These are phyloP conservation scores for Loxodonta africana DNA, from an alignment of 2,113 vertebrate genomes.

Conservation along the genomic window DNA sequence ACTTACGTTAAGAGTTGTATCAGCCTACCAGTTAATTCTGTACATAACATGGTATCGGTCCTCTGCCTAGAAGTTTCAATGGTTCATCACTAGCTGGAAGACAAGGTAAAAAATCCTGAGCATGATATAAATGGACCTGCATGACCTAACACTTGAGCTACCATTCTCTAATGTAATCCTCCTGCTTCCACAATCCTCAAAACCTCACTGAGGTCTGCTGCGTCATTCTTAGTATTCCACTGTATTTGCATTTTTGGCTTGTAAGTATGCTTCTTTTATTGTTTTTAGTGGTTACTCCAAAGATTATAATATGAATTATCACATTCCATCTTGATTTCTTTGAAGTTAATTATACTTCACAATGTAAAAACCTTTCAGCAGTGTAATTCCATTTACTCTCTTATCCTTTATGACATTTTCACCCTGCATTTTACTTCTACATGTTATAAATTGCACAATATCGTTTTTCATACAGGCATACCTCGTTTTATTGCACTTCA, in stretches of 20 bases:
- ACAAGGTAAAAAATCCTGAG: not conserved
- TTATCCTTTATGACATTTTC: too few species aligned
- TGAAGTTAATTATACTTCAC: not conserved
- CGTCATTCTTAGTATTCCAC: not conserved
- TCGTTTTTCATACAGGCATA: too few species aligned
- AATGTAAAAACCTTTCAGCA: too few species aligned
- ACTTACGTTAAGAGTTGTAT: not conserved
- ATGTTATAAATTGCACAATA: too few species aligned
- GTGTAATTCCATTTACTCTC: too few species aligned
- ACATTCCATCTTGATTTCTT: not conserved
- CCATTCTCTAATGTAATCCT: not conserved
- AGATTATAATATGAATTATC: not conserved
- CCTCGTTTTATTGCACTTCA: too few species aligned
- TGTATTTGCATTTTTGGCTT: too few species aligned
- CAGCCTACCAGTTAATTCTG: too few species aligned
- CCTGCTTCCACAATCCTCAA: not conserved
- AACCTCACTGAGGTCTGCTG: not conserved
- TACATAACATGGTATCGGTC: too few species aligned
- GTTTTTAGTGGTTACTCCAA: not conserved
- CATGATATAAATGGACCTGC: not conserved
- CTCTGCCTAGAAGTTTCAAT: not conserved
- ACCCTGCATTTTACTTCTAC: too few species aligned
- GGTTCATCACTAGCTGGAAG: not conserved
- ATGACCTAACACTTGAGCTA: not conserved
- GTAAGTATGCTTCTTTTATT: not conserved